Conservation (phyloP, 2,113 vertebrate species). For the Canis aureus region DNA sequence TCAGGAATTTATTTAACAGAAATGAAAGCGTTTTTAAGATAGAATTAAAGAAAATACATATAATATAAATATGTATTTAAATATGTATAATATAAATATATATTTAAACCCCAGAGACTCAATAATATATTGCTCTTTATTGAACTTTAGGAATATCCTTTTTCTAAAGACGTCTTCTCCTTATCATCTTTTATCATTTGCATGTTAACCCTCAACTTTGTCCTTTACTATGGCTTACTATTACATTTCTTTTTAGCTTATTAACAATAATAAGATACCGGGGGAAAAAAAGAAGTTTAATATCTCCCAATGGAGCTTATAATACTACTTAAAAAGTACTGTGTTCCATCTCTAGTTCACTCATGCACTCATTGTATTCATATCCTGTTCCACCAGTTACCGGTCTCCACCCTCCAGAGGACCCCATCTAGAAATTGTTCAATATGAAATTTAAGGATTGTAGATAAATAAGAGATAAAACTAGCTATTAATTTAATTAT, state of each 20-base stretch:
- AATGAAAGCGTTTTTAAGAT: not conserved
- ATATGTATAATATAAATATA: not conserved
- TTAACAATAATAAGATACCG: not conserved
- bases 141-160: not conserved
- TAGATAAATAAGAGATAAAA: not conserved
- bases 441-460: not conserved
- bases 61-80: not conserved
- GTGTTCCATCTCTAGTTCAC: not conserved
- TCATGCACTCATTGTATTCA: fast-evolving
- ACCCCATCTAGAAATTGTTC: not conserved
- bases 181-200: not conserved
- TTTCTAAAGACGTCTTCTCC: not conserved
- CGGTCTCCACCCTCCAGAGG: too few relatives aligned
- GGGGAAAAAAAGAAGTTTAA: not conserved
- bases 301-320: too few relatives aligned
- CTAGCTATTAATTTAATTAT: not conserved
- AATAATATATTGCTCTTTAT: not conserved
- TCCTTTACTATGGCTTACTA: not conserved
- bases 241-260: not conserved
- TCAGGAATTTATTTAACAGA: not conserved
- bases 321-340: not conserved
- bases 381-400: not conserved
- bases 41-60: not conserved
- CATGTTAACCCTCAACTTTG: not conserved
- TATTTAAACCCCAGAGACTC: not conserved